Evolutionary conservation across 2,113 vertebrate species (phyloP), one percentile per base, ranked within the genome.

Genomic region (Stigmatopora argus): DNA sequence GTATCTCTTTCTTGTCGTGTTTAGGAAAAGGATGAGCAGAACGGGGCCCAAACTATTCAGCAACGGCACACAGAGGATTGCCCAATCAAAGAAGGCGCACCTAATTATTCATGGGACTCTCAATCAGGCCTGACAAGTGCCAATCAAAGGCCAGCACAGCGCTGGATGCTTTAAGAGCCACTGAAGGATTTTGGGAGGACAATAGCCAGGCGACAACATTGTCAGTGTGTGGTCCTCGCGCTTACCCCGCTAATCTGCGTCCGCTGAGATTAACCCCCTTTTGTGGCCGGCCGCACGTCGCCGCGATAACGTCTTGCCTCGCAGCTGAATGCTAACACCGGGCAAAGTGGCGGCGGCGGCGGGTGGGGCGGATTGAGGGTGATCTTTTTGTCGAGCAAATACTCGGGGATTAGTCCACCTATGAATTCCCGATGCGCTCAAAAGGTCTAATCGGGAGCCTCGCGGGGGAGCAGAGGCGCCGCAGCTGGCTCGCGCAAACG

Each of bases 211-310:
- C 83, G 89, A 90, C 85, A 84, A 83, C 89, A 82, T 88, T 93
- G 91, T 91, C 92, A 95, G 95, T 98, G 96, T 98, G 96, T 98
- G 96, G 96, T 98, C 96, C 86, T 69, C 44, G 85, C 85, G 90
- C 87, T 89, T 82, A 92, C 89, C 87, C 64, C 87, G 90, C 92
- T 97, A 97, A 97, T 96, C 96, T 95, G 88, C 84, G 89, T 90
- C 91, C 44, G 87, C 79, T 61, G 82, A 93, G 94, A 95, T 98
- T 96, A 97, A 92, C 67, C 86, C 80, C 87, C 92, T 94, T 61
- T 89, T 97, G 93, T 94, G 89, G 81, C 60, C 76, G 55, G 11
- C 3, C 59, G 74, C 60, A 88, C 46, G 92, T 94, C 86, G 88
- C 87, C 80, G 90, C 91, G 53, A 91, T 92, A 93, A 94, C 92